phyloP scores from a whole-genome alignment of 2,888 invertebrate genomes.

The Nomada goodeniana region DNA sequence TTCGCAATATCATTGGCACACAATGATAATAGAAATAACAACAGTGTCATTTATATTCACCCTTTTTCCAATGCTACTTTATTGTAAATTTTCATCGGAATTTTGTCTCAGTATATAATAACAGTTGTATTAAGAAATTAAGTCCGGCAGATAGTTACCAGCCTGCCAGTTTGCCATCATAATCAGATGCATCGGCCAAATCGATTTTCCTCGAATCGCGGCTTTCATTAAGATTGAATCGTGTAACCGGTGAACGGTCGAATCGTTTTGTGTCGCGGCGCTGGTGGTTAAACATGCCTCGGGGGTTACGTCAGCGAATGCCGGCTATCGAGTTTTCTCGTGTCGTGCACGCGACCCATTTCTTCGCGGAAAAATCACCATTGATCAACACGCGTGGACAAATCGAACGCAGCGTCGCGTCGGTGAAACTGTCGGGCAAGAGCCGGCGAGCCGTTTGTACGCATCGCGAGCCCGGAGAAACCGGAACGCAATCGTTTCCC shows the following conservation, averaged over 20 bases:
- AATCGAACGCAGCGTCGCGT: constrained; percentile 23
- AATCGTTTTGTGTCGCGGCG: constrained; percentile 27
- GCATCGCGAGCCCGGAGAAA: constrained; percentile 37
- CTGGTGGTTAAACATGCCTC: constrained; percentile 50
- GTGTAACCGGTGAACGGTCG: constrained; percentile 49
- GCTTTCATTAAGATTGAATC: neutral
- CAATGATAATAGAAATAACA: no score
- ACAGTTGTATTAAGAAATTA: no score
- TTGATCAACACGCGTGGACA: constrained; percentile 19
- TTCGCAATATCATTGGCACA: no score
- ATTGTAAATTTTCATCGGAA: no score
- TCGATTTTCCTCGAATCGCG: neutral
- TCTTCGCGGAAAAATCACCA: constrained; percentile 40
- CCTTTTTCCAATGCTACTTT: no score
- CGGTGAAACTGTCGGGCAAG: neutral
- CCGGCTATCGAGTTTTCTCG: constrained; percentile 49
- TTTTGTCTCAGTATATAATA: no score
- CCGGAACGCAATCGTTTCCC: constrained; percentile 4
- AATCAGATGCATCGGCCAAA: neutral
- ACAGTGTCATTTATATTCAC: no score
- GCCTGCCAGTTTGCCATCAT: neutral
- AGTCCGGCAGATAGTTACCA: no score
- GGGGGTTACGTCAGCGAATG: constrained; percentile 55
- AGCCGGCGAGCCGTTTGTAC: constrained; percentile 5
- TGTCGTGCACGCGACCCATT: constrained; percentile 52